Evolutionary conservation across 1,140 invertebrate genomes (phyloP), one percentile per base, ranked within the genome.

Genomic region (Drosophila obscura): DNA sequence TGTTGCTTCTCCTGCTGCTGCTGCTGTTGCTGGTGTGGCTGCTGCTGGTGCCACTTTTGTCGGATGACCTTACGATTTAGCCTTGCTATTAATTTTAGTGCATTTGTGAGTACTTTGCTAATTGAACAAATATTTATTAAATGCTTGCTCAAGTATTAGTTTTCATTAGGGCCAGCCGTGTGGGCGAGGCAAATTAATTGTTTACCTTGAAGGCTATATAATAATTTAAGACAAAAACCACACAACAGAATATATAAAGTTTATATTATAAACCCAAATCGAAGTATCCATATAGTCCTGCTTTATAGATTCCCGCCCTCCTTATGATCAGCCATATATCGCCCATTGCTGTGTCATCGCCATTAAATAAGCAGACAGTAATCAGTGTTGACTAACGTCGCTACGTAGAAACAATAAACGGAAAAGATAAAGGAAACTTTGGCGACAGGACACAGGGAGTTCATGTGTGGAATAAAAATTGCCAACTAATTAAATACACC

Each of bases 401-500:
- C 35, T 2, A 28, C 35, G 64, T 35, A n/a, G 46, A 57, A 74
- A 74, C 53, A 75, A 75, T 74, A 5, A 48, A 28, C 28, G 61
- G 22, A 4, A 28, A 39, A 39, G 35, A 39, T 39, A 39, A 39
- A 39, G 35, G 13, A 74, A 75, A 75, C 72, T 75, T 67, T 56
- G 63, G 56, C 44, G 50, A 66, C 52, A 58, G 52, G 35, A 49
- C n/a, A 8, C 19, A 13, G 26, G 6, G 60, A 46, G 65, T 61
- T 48, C 61, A 59, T 75, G 73, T 74, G 76, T 52, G 60, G 50
- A 51, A 84, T 83, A 72, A 83, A 84, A 84, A 77, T 82, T 49
- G 67, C 44, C 56, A 79, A 77, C 83, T 88, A 83, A 87, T 87
- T 83, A 87, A 83, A 83, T 79, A 66, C 66, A 60, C 69, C 63